Evolutionary conservation across 2,113 vertebrate genomes (phyloP).

Genomic region (Morone saxatilis): DNA sequence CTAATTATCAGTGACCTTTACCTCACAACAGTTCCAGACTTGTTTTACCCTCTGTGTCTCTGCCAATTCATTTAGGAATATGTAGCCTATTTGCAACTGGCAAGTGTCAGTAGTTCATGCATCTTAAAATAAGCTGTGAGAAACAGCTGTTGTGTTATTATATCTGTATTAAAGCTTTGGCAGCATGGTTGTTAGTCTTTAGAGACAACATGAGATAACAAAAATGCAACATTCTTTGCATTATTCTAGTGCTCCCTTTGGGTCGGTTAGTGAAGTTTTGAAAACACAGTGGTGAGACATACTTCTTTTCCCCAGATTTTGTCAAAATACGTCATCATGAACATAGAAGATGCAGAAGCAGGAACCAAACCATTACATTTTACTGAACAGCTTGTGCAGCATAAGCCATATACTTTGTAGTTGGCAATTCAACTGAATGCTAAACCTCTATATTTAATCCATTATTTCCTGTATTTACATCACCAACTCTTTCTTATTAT

Average conservation of each 20-base stretch:
- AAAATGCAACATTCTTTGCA: not conserved
- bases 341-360: constrained; percentile 1
- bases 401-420: not conserved
- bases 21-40: constrained; percentile 41
- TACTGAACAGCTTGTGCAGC: not conserved
- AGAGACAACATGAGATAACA: not conserved
- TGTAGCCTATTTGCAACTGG: constrained; percentile 37
- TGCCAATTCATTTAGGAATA: constrained; percentile 54
- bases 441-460: constrained; percentile 11
- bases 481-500: constrained; percentile 2
- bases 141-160: constrained; percentile 29
- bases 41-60: constrained; percentile 30
- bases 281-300: not conserved
- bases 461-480: constrained; percentile 33
- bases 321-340: not conserved
- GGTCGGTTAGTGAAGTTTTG: not conserved
- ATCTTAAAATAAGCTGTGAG: constrained; percentile 19
- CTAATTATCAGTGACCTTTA: constrained; percentile 67
- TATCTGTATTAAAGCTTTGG: constrained; percentile 14
- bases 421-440: not conserved
- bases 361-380: not conserved
- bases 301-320: not conserved
- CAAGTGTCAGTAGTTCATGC: constrained; percentile 37
- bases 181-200: constrained; percentile 3
- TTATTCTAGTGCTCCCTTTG: not conserved